Percentiles rank a stretch among this genome's conserved stretches.
These are phyloP conservation scores for Apeira syringaria DNA, from an alignment of 2,888 invertebrate species.

Conservation along the genomic window DNA sequence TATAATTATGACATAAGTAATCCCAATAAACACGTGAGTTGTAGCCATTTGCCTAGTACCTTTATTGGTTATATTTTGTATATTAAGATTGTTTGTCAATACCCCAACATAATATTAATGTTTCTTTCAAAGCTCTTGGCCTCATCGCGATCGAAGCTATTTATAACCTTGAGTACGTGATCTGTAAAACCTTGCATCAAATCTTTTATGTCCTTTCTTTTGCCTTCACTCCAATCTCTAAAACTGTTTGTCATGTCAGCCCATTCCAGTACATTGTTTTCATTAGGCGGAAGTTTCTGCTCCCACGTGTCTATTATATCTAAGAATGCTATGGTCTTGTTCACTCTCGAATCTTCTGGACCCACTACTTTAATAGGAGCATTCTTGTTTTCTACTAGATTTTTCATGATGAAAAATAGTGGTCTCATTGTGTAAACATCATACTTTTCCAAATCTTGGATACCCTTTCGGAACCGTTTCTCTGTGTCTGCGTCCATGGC, in stretches of 20 bases:
- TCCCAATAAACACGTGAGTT: no score
- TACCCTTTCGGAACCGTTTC: conserved; percentile 18
- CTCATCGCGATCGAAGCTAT: conserved; percentile 6
- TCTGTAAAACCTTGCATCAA: conserved; percentile 27
- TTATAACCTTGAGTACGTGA: conserved; percentile 12
- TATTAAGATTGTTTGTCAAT: not conserved
- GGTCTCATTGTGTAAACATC: conserved; percentile 18
- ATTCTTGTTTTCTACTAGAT: conserved; percentile 37
- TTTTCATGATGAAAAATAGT: conserved; percentile 32
- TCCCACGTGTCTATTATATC: conserved; percentile 41
- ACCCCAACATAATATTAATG: conserved; percentile 12
- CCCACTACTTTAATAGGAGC: conserved; percentile 30
- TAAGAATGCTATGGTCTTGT: conserved; percentile 43
- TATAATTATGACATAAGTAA: no score
- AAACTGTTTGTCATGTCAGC: conserved; percentile 31
- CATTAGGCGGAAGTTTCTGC: conserved; percentile 30
- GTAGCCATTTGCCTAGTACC: no score
- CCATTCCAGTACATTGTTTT: conserved; percentile 36
- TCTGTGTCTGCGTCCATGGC: conserved; percentile 27
- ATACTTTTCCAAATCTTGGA: conserved; percentile 22
- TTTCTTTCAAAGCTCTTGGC: conserved; percentile 15
- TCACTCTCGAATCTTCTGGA: conserved; percentile 18
- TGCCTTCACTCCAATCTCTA: conserved; percentile 31
- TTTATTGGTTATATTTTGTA: no score
- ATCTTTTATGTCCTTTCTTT: conserved; percentile 27